Base-by-base conservation (phyloP, 1,140 invertebrate genomes). In the Achroia grisella region DNA sequence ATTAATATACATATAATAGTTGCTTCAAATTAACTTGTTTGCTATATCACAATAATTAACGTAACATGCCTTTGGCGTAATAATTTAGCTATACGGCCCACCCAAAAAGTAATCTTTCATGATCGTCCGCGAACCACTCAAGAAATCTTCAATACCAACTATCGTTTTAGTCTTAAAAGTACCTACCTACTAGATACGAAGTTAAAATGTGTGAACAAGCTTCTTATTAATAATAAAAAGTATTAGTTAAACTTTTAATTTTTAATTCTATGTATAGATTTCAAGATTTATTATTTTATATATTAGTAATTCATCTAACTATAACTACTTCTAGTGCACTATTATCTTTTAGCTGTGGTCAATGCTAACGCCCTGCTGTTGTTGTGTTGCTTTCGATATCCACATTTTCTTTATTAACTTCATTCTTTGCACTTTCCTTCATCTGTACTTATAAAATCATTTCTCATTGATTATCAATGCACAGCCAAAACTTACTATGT, bases 161-260 rank as follows among this genome's bases (percentile, higher is more conserved):
- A 66, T 61, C 49, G 52, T 64, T 68, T 65, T 59, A 68, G 44
- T 62, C 65, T 74, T 83, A 79, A 48, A 40, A 44, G 70, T 57
- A 23, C 17, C 17, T 79, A 77, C 64, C 76, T 71, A 65, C 72
- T 77, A 75, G 71, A 76, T 82, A 84, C 73, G 74, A 82, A 82
- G 76, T 80, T 82, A 85, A 82, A 85, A 85, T 75, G 75, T 83
- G 79, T 85, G 81, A 85, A 85, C 76, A 85, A 85, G 81, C 81
- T 63, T 82, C 74, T 80, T 85, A 82, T 69, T 81, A 70, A 75
- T 77, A 84, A 84, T 81, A 84, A 80, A 79, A 82, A 80, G 75
- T 81, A 80, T 76, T 75, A 84, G 74, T 81, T 82, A 79, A 79
- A 77, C 66, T 81, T 84, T 84, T 73, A 78, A 73, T 72, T 83